These are phyloP conservation scores for Amphiura filiformis DNA, from an alignment of 35 echinoderm and acorn worm species.

Conservation along the genomic window DNA sequence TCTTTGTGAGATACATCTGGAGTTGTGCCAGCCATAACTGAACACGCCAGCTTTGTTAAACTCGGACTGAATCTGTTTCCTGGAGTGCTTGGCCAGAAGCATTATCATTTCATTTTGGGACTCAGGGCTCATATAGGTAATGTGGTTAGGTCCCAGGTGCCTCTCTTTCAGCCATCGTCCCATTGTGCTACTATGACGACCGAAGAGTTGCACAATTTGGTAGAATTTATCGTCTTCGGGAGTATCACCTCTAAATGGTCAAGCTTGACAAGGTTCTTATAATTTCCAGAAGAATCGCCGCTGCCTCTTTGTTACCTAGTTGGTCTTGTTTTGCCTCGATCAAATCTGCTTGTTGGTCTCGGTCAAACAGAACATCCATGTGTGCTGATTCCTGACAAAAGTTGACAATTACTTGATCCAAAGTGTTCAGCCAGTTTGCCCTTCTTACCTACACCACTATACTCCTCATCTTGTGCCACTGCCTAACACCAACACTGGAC, in stretches of 20 bases:
- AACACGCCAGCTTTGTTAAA: conserved; percentile 1
- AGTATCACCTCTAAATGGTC: background rate
- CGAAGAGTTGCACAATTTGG: background rate
- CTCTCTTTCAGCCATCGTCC: background rate
- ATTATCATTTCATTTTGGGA: conserved; percentile 18
- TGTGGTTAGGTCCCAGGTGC: no score
- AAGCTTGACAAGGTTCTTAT: conserved; percentile 7
- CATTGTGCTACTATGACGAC: background rate
- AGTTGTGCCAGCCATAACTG: conserved; percentile 16
- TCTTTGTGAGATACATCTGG: conserved; percentile 17
- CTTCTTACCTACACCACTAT: background rate
- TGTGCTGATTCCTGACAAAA: background rate
- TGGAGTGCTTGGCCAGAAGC: background rate
- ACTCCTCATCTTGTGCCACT: conserved; percentile 14
- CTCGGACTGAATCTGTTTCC: background rate
- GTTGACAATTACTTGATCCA: background rate
- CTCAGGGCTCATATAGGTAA: background rate
- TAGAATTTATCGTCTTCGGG: background rate
- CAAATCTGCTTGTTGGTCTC: background rate
- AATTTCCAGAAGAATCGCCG: background rate
- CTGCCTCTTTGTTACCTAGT: background rate
- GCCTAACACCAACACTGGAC: no score
- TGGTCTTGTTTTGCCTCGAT: background rate
- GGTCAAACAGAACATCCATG: background rate
- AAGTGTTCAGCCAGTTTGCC: background rate